A percentile compares a stretch with the other conserved stretches of the same genome.
These are phyloP conservation scores for Bombylius discolor DNA, from an alignment of 2,888 invertebrate genomes.

Conservation along the genomic window DNA sequence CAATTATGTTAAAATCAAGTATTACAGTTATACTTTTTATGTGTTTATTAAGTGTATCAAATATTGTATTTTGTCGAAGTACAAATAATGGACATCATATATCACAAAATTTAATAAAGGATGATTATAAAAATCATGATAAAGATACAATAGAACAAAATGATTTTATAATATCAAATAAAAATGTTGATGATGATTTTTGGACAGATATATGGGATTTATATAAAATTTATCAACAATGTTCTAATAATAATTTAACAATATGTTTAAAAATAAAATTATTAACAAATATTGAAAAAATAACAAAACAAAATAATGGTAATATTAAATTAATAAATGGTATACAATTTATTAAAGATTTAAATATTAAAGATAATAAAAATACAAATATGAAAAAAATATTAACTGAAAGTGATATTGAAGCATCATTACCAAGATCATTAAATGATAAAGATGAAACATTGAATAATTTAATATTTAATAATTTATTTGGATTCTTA, in stretches of 20 bases:
- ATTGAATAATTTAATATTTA: slow-evolving; percentile 60
- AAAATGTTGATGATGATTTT: not conserved
- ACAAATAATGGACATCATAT: not conserved
- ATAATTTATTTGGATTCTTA: slow-evolving; percentile 60
- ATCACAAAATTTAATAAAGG: not conserved
- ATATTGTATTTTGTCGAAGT: slow-evolving; percentile 8
- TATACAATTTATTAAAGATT: slow-evolving; percentile 56
- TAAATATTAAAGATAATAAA: slow-evolving; percentile 28
- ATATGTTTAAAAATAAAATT: slow-evolving; percentile 69
- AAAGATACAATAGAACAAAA: too few species aligned
- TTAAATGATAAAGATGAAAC: slow-evolving; percentile 58
- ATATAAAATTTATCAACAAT: slow-evolving; percentile 71
- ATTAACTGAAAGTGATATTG: slow-evolving; percentile 48
- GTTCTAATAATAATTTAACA: slow-evolving; percentile 52
- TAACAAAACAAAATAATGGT: slow-evolving; percentile 43
- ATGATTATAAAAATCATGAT: not conserved
- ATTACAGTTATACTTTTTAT: not conserved
- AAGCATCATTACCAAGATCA: slow-evolving; percentile 59
- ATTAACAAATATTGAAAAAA: slow-evolving; percentile 61
- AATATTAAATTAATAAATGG: slow-evolving; percentile 59
- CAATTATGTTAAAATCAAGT: too few species aligned
- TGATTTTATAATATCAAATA: not conserved
- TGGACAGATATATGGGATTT: slow-evolving; percentile 21
- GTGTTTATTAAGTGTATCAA: slow-evolving; percentile 5
- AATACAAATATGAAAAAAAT: slow-evolving; percentile 12